Conservation (phyloP, 23 tunicate species). For the Clavelina lepadiformis region DNA sequence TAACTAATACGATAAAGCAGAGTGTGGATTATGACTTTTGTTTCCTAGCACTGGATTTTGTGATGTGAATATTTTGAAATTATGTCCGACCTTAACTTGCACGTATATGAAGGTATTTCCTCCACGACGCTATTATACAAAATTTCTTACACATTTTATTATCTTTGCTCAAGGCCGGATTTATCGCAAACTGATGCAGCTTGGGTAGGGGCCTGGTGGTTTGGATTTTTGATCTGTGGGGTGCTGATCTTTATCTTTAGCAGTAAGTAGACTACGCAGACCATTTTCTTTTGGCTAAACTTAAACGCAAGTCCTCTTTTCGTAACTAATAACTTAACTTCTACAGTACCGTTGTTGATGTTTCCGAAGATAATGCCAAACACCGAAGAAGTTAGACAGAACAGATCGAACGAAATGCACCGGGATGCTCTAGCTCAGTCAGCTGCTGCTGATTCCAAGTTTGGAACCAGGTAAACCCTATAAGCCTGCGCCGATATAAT, state of each 20-base stretch:
- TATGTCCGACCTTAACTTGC: too few relatives aligned
- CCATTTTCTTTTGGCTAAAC: neutral
- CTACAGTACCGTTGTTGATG: constrained; percentile 43
- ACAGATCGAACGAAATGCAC: constrained; percentile 68
- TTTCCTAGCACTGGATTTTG: too few relatives aligned
- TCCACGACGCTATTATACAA: too few relatives aligned
- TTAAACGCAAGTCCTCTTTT: neutral
- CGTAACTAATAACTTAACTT: too few relatives aligned
- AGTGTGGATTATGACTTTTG: too few relatives aligned
- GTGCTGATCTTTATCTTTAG: constrained; percentile 16
- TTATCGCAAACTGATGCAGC: constrained; percentile 18
- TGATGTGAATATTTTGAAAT: too few relatives aligned
- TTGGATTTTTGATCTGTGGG: constrained; percentile 52
- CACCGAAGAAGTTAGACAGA: constrained; percentile 20
- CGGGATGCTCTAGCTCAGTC: constrained; percentile 20
- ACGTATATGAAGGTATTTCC: too few relatives aligned
- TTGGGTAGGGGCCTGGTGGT: constrained; percentile 79
- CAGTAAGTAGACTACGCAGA: constrained; percentile 4
- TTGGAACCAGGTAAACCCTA: constrained; percentile 25
- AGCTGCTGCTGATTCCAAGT: constrained; percentile 8
- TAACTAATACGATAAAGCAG: too few relatives aligned
- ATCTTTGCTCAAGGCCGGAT: constrained; percentile 23
- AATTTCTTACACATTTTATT: too few relatives aligned
- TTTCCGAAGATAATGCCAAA: constrained; percentile 50
- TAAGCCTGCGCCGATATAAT: too few relatives aligned